phyloP scores from a whole-genome alignment of 2,888 invertebrate species.

The Dromius quadrimaculatus region DNA sequence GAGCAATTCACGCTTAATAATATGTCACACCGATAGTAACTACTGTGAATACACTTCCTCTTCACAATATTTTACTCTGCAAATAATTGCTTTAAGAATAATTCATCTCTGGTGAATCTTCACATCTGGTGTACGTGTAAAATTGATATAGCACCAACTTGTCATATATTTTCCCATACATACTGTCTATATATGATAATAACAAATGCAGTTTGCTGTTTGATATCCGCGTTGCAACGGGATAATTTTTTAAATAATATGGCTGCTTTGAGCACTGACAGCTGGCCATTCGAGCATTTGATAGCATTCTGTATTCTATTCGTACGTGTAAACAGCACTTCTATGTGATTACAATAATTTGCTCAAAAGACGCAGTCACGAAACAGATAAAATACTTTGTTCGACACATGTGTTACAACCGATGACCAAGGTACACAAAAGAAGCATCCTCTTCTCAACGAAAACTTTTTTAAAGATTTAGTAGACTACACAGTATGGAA shows the following conservation, averaged over 20 bases:
- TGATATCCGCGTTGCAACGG: constrained; percentile 34
- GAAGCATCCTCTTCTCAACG: no score
- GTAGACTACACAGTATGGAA: no score
- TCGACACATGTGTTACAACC: constrained; percentile 8
- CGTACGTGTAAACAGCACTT: constrained; percentile 24
- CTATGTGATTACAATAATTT: constrained; percentile 35
- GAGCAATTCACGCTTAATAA: no score
- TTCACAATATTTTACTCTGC: not conserved
- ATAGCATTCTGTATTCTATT: no score
- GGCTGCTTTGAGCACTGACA: constrained; percentile 30
- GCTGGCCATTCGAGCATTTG: constrained; percentile 15
- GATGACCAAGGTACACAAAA: not conserved
- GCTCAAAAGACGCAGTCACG: constrained; percentile 34
- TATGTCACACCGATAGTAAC: no score
- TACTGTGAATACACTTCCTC: no score
- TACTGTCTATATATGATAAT: constrained; percentile 21
- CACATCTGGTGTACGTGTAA: not conserved
- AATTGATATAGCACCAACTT: not conserved
- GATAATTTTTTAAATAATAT: constrained; percentile 3
- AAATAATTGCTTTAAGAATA: not conserved
- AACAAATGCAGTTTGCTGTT: constrained; percentile 25
- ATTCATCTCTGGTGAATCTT: not conserved
- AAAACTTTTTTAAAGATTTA: no score
- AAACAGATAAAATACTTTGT: constrained; percentile 3
- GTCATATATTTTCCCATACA: constrained; percentile 33